phyloP scores from a whole-genome alignment of 1,140 invertebrate species.

The Drosophila elegans region DNA sequence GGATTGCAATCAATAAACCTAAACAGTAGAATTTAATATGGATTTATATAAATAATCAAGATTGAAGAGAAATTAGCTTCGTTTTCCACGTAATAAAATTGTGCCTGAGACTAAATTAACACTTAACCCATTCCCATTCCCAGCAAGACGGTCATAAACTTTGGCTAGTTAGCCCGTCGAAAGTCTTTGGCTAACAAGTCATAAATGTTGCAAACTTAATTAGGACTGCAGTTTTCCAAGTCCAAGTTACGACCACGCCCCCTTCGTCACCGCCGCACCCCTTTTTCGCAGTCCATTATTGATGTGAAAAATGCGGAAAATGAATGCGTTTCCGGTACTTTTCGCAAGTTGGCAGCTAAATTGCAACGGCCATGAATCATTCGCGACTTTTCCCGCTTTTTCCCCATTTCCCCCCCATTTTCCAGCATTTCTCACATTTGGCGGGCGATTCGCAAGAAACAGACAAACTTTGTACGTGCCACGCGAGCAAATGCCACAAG shows the following conservation, averaged over 20 bases:
- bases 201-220: constrained; percentile 81
- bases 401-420: constrained; percentile 30
- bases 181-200: constrained; percentile 62
- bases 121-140: constrained; percentile 5
- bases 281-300: constrained; percentile 69
- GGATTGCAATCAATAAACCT: constrained; percentile 15
- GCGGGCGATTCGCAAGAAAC: constrained; percentile 32
- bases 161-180: constrained; percentile 2
- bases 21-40: no score
- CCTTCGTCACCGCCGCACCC: not conserved
- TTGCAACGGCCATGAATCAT: constrained; percentile 78
- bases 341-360: constrained; percentile 82
- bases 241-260: not conserved
- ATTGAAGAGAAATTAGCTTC: no score
- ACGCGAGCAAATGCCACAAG: constrained; percentile 36
- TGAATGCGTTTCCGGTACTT: constrained; percentile 83
- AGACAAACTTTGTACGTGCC: constrained; percentile 81
- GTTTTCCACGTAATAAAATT: not conserved
- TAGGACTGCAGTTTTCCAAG: constrained; percentile 47
- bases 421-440: constrained; percentile 48
- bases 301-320: constrained; percentile 83
- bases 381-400: constrained; percentile 27
- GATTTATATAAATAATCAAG: no score
- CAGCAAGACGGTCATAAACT: not conserved
- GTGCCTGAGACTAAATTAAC: constrained; percentile 1